phyloP scores from a whole-genome alignment of 2,797 vertebrate species.

The Clamator glandarius region DNA sequence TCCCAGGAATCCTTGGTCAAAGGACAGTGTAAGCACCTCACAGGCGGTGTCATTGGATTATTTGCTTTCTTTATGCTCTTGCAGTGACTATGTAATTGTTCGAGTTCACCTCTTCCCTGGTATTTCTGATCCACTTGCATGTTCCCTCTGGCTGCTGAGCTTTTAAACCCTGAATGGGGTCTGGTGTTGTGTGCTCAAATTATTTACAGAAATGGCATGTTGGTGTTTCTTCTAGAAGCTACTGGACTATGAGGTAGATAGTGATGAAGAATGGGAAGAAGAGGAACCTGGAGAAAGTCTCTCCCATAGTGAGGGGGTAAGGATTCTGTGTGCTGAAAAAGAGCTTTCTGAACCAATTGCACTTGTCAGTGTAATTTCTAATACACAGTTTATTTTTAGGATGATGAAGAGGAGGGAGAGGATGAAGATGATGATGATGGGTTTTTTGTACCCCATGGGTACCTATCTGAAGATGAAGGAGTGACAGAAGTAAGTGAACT shows the following conservation, averaged over 20 bases:
- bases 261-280: slow-evolving; percentile 99
- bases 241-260: slow-evolving; percentile 96
- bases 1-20: slow-evolving; percentile 85
- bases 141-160: background rate
- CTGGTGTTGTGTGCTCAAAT: fast-evolving
- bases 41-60: no score
- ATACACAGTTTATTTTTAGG: slow-evolving; percentile 72
- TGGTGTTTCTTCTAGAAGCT: slow-evolving; percentile 78
- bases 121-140: fast-evolving
- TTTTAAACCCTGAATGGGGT: background rate
- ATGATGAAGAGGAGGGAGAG: slow-evolving; percentile 92
- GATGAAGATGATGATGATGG: slow-evolving; percentile 95
- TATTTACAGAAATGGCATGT: background rate
- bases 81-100: background rate
- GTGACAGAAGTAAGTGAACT: slow-evolving; percentile 80
- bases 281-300: slow-evolving; percentile 97
- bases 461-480: slow-evolving; percentile 97
- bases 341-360: fast-evolving
- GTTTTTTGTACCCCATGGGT: slow-evolving; percentile 98
- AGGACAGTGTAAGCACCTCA: slow-evolving; percentile 83
- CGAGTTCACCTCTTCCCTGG: background rate
- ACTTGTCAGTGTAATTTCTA: fast-evolving
- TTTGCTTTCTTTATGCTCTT: background rate
- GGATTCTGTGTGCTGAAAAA: background rate
- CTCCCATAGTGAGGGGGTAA: slow-evolving; percentile 98